Conservation (phyloP, 2,888 invertebrate species). For the Nudaria mundana region DNA sequence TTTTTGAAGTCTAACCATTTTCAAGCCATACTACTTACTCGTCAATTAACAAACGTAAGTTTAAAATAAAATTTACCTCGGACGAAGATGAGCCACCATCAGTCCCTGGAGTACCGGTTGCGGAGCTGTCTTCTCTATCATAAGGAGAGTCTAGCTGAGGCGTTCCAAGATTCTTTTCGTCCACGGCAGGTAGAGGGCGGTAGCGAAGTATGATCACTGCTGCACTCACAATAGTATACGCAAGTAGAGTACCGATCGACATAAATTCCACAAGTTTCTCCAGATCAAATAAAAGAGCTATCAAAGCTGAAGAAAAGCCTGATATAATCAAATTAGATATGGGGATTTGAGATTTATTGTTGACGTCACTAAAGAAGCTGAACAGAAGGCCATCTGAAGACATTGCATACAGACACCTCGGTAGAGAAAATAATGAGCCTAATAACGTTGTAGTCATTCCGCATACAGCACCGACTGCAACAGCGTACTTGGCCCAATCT, state of each 20-base stretch:
- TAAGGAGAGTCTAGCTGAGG: conserved; percentile 79
- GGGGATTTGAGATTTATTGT: conserved; percentile 90
- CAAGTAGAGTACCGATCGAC: conserved; percentile 94
- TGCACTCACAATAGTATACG: conserved; percentile 95
- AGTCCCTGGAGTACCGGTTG: conserved; percentile 82
- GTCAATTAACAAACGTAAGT: background rate
- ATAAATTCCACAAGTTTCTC: conserved; percentile 96
- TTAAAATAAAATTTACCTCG: conserved; percentile 45
- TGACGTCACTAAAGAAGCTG: conserved; percentile 88
- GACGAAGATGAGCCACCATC: conserved; percentile 82
- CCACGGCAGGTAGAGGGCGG: conserved; percentile 79
- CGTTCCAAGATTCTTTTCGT: conserved; percentile 67
- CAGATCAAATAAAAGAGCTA: conserved; percentile 93
- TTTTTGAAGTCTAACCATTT: background rate
- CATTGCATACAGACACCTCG: conserved; percentile 95
- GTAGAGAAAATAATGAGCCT: conserved; percentile 92
- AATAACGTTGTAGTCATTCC: conserved; percentile 95
- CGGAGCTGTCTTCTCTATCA: conserved; percentile 82
- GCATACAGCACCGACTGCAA: conserved; percentile 92
- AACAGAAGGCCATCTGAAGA: conserved; percentile 93
- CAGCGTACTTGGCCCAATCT: conserved; percentile 91
- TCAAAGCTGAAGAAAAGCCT: conserved; percentile 87
- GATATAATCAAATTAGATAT: conserved; percentile 88
- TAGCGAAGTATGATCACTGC: conserved; percentile 94
- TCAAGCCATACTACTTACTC: too few relatives aligned